A percentile compares a stretch with the other conserved stretches of the same genome.
Conservation (phyloP, 2,797 vertebrate species). For the Poecilia gillii region DNA sequence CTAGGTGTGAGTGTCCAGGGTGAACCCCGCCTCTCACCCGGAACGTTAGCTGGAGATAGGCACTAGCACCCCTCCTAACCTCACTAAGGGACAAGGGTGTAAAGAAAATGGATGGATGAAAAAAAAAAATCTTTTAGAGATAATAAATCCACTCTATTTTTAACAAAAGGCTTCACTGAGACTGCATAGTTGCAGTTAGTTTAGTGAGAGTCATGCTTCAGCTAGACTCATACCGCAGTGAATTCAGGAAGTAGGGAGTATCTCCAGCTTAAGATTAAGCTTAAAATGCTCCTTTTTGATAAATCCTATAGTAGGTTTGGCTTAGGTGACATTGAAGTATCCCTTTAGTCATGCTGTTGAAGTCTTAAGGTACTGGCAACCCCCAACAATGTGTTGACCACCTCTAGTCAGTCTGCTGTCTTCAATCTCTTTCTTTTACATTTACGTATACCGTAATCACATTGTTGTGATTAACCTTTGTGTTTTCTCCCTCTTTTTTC, state of each 20-base stretch:
- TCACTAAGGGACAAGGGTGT: too few species aligned
- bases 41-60: too few species aligned
- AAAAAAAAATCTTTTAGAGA: background rate
- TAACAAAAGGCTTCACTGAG: background rate
- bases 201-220: background rate
- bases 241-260: background rate
- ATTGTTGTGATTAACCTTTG: background rate
- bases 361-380: background rate
- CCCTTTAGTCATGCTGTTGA: background rate
- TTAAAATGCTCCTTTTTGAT: slow-evolving; percentile 1
- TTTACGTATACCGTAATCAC: background rate
- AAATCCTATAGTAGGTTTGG: background rate
- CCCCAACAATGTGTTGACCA: background rate
- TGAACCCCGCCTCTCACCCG: too few species aligned
- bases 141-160: background rate
- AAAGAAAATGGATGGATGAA: too few species aligned
- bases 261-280: background rate
- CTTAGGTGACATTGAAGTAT: background rate
- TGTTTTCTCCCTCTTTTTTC: background rate
- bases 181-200: background rate
- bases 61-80: too few species aligned
- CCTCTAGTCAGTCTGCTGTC: background rate
- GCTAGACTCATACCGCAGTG: background rate
- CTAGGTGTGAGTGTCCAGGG: too few species aligned
- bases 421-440: background rate